Evolutionary conservation across 1,140 invertebrate genomes (phyloP).

Genomic region (Palaemon carinicauda): DNA sequence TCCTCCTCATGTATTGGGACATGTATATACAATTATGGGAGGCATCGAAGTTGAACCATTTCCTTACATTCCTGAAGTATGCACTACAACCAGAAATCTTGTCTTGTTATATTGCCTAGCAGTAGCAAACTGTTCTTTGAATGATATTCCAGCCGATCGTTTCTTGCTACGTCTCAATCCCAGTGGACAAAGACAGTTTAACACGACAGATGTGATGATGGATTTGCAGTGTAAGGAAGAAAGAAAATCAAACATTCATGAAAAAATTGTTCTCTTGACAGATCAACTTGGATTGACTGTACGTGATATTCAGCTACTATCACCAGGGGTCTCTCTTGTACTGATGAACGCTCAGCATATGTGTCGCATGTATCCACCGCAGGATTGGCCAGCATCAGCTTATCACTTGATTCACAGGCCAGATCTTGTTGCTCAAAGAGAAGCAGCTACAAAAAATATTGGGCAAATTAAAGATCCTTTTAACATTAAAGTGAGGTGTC

Average conservation of each 20-base stretch:
- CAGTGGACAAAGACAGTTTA: constrained; percentile 11
- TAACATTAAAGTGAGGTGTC: constrained; percentile 48
- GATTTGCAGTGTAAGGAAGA: background rate
- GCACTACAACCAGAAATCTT: constrained; percentile 48
- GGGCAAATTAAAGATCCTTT: constrained; percentile 43
- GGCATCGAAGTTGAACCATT: constrained; percentile 36
- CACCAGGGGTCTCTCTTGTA: constrained; percentile 78
- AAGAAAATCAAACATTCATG: constrained; percentile 40
- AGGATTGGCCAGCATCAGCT: constrained; percentile 78
- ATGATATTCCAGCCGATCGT: constrained; percentile 33
- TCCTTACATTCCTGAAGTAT: constrained; percentile 53
- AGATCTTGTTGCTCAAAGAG: constrained; percentile 71
- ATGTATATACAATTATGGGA: constrained; percentile 54
- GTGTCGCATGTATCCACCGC: constrained; percentile 78
- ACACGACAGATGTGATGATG: background rate
- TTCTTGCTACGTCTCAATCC: constrained; percentile 39
- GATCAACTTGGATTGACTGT: constrained; percentile 69
- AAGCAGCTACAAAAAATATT: constrained; percentile 39
- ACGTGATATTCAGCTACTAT: constrained; percentile 77
- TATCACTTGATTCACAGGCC: constrained; percentile 84
- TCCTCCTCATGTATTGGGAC: constrained; percentile 56
- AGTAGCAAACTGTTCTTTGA: constrained; percentile 34
- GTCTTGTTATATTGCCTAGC: constrained; percentile 53
- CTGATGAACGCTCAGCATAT: constrained; percentile 79
- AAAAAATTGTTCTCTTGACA: constrained; percentile 56